Evolutionary conservation across 2,797 vertebrate species (phyloP).

Genomic region (Sebastes matsubarae): DNA sequence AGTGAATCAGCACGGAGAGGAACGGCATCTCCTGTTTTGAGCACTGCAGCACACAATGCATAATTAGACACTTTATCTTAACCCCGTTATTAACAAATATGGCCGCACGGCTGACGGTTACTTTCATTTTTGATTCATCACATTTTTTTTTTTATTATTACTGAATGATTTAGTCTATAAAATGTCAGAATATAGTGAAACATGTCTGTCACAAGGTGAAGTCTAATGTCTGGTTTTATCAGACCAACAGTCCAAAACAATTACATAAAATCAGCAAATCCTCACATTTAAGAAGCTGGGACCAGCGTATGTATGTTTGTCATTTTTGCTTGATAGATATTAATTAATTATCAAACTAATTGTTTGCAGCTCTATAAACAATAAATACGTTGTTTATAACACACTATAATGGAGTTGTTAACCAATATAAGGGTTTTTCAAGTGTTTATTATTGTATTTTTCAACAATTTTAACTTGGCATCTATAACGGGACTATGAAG

Average conservation of each 20-base stretch:
- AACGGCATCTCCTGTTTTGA: background rate
- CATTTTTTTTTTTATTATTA: background rate
- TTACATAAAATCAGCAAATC: background rate
- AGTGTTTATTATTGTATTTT: background rate
- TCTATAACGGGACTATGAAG: background rate
- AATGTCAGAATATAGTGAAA: background rate
- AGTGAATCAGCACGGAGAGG: background rate
- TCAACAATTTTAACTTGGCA: background rate
- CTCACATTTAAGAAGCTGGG: background rate
- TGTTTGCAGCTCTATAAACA: background rate
- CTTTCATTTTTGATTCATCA: background rate
- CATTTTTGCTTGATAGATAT: background rate
- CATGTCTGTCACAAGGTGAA: background rate
- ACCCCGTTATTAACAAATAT: background rate
- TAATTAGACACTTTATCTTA: slow-evolving; percentile 12
- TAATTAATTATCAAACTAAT: background rate
- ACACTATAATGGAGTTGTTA: background rate
- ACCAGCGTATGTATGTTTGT: background rate
- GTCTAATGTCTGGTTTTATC: background rate
- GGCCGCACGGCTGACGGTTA: background rate
- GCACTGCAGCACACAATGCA: slow-evolving; percentile 12
- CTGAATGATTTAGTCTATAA: background rate
- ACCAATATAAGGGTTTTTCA: background rate
- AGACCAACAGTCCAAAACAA: background rate
- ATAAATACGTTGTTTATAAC: background rate